Base-by-base conservation (phyloP, 2,113 vertebrate species). In the Aix galericulata region DNA sequence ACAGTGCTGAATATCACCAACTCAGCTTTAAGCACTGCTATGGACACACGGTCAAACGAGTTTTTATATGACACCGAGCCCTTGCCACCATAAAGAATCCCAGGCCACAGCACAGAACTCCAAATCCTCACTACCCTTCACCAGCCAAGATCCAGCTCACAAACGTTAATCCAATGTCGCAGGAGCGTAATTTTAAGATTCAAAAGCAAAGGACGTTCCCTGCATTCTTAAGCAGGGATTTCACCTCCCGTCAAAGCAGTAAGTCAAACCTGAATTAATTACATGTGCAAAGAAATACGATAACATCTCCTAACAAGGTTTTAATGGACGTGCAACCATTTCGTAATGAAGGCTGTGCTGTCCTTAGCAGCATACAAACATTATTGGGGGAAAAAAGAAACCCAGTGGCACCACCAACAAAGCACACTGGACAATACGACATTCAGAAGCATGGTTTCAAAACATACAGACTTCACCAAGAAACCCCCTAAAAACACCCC, bases 191-290 rank as follows among this genome's bases (percentile, higher is more conserved):
- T 17, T 32, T 26, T 77, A 53, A 87, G 83, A 74, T 58, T 53
- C 48, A 87, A 68, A 91, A 71, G 44, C 14, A 62, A 14, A 9
- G 22, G 26, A 80, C 40, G 77, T 82, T 3, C 53, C 12, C 22
- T 31, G 59, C 40, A 73, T 32, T 38, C 75, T 56, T 81, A 6
- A 86, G 46, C 56, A 75, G 50, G 2, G 38, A 74, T 52, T 93
- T 91, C 67, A 94, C 79, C 88, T 91, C 87, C 79, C 32, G 69
- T 16, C 3, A 3, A 86, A 88, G 68, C 36, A 77, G 13, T 46
- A 91, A 86, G 82, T 93, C 76, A 93, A 93, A 69, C 22, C 56
- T 79, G 80, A 94, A 88, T 92, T 95, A 93, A 96, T 93, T 86
- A 82, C 4, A 0, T 6, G 52, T 86, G 52, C 88, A 86, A 90